Base-by-base conservation (phyloP, 1,140 invertebrate genomes). In the Calosoma granatense region DNA sequence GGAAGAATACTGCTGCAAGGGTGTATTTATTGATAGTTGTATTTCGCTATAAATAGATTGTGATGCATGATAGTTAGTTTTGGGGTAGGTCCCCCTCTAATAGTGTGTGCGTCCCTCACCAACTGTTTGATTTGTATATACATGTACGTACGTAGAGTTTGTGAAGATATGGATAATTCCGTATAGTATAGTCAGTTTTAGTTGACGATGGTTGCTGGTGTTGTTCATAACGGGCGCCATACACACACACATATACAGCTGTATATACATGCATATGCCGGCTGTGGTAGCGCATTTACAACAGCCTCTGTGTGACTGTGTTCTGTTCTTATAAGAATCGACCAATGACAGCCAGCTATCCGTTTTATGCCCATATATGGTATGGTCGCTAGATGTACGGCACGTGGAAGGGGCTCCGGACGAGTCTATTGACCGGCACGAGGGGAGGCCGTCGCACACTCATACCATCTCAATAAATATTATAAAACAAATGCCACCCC, bases 281-380 rank as follows among this genome's bases (percentile, higher is more conserved):
- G 41, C 4, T n/a, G n/a, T 47, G 41, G 41, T 11, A 4, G 26
- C 41, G 41, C 41, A 12, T 47, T 47, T 47, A 47, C 41, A 12
- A 17, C n/a, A n/a, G n/a, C n/a, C n/a, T n/a, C n/a, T n/a, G n/a
- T n/a, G n/a, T n/a, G n/a, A n/a, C n/a, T 47, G 41, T 4, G 53
- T 64, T 62, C 62, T 61, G 64, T 65, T 63, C 62, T 62, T 53
- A 56, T 39, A 17, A n/a, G 61, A 58, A 55, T 73, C 64, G 64
- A 75, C 84, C 84, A 86, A 86, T 85, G 76, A 71, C 67, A 70
- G 65, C 59, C 58, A 74, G 64, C 70, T 67, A 75, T 78, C 78
- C 78, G 78, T 79, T 82, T 82, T 81, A 82, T 85, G 81, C 79
- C 84, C 83, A 84, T 85, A 85, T 85, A 85, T 83, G 82, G 83